Base-by-base conservation (phyloP, 2,113 vertebrate genomes). In the Bostrychus sinensis region DNA sequence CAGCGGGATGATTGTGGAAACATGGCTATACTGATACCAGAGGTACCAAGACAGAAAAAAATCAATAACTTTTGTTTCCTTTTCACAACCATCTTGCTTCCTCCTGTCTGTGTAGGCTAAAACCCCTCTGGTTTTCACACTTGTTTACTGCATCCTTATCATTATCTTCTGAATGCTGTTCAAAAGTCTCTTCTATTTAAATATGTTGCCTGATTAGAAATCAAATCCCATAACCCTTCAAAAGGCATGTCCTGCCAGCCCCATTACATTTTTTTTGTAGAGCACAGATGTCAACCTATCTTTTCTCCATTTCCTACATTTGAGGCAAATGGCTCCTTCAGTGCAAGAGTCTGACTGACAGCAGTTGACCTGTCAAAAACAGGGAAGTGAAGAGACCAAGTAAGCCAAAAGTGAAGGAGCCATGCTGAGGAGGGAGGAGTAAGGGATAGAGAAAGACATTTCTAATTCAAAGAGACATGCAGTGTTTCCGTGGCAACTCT, bases 401-500 rank as follows among this genome's bases (percentile, higher is more conserved):
- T 72, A 76, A 70, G 77, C 53, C 62, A 73, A 83, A 60, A 68
- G 67, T 58, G n/a, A 82, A 66, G 39, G 51, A 66, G 68, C 71
- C 48, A n/a, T 22, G 5, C 13, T 3, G 58, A 46, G 76, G 64
- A 7, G 57, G 71, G 45, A 62, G 66, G 74, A 66, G 68, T 57
- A 63, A 83, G 82, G 59, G 78, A 82, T 82, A 56, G 84, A 84
- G 80, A 72, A 82, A 91, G 89, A 91, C 85, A 89, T 91, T 89
- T 91, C 90, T 90, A 90, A 93, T 91, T 93, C 91, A 91, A 93
- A 91, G 84, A 92, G 91, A 91, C 85, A 68, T 89, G 81, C 90
- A 87, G 89, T 83, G 92, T 93, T 92, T 91, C 92, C 92, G 68
- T 92, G 91, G 92, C 91, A 93, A 93, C 92, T 81, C 86, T 82